Conservation (phyloP, 2,888 invertebrate genomes). For the Mesoligia furuncula region DNA sequence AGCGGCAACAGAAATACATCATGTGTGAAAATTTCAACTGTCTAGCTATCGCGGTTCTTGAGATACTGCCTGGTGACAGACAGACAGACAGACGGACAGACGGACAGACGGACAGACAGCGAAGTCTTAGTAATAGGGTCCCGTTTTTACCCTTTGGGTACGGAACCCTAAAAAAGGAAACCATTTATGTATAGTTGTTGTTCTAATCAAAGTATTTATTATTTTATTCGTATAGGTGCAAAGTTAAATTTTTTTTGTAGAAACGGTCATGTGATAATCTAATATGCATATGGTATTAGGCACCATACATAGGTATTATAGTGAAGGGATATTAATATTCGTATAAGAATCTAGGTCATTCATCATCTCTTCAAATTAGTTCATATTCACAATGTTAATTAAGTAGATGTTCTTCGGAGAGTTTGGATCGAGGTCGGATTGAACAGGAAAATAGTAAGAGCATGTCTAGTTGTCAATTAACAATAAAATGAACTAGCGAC, state of each 20-base stretch:
- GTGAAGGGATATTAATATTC: not conserved
- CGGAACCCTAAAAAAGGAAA: too few relatives aligned
- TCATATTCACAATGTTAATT: not conserved
- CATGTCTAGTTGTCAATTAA: not conserved
- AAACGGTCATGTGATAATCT: not conserved
- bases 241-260: not conserved
- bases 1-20: too few relatives aligned
- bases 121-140: too few relatives aligned
- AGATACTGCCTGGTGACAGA: too few relatives aligned
- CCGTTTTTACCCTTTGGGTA: too few relatives aligned
- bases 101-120: too few relatives aligned
- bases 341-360: not conserved
- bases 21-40: too few relatives aligned
- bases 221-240: not conserved
- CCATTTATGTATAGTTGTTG: not conserved
- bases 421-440: not conserved
- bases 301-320: not conserved
- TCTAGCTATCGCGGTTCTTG: too few relatives aligned
- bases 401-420: not conserved
- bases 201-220: not conserved
- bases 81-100: too few relatives aligned
- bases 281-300: not conserved
- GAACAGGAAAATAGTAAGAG: not conserved
- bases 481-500: not conserved
- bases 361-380: not conserved